Base-by-base conservation (phyloP, 2,888 invertebrate genomes). In the Cataglyphis rosenhaueri region DNA sequence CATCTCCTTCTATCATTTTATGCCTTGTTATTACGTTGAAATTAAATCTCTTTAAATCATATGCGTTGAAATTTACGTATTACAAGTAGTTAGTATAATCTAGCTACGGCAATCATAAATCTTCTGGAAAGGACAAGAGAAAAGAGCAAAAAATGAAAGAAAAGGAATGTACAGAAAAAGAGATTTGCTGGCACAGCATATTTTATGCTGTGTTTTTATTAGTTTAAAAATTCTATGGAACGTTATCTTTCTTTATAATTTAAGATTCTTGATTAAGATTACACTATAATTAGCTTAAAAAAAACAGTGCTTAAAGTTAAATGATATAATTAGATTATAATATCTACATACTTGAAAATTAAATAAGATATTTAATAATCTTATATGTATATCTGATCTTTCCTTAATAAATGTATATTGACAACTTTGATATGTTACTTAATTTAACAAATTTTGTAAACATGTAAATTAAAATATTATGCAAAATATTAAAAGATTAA, bases 1-100 rank as follows among this genome's bases (percentile, higher is more conserved):
- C 55, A 38, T 29, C 38, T 70, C 55, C 71, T 71, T 65, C 48
- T 52, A 52, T 52, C 55, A 38, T 71, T 71, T 65, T 66, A 52
- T 71, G 38, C 38, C 71, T 76, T 38, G 70, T 70, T 70, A 55
- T 35, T 55, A 38, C 29, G 18, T 38, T n/a, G 25, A 55, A 76
- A 52, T 55, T 35, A 52, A 55, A 38, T 76, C 71, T 52, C 52
- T 75, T 38, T 70, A 70, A 70, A 76, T 76, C 71, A 38, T 68
- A 75, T 76, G n/a, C 38, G 25, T 38, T n/a, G 55, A 76, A 70
- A 64, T 74, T 44, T 74, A 74, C 66, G 44, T 48, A 75, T 74
- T 65, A 75, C 44, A 66, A 75, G 38, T 35, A 25, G 38, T 71
- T 71, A 25, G 48, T 35, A 52, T 52, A 75, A 66, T 75, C 10